Base-by-base conservation (phyloP, 2,797 vertebrate species). In the Malacoctenus gilli region DNA sequence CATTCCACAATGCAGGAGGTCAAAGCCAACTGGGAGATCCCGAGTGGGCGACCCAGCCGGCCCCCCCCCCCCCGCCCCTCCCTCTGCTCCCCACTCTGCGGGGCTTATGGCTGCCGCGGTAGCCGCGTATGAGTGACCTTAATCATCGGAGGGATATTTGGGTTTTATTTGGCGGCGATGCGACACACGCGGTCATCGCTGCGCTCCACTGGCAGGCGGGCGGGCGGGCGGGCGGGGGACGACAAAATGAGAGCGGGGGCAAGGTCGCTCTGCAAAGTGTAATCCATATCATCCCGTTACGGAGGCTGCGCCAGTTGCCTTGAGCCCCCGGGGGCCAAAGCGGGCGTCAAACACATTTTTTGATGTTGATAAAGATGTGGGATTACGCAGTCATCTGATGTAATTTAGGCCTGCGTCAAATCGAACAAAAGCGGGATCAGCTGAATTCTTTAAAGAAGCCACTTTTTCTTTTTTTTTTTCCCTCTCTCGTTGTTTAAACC, bases 131-230 rank as follows among this genome's bases (percentile, higher is more conserved):
- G 78, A 82, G 74, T 90, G 89, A 90, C 90, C 90, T 90, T 90
- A 91, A 90, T 90, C 88, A 90, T 88, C 84, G 68, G 77, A 77
- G 70, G 84, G 84, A 85, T 87, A 89, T 89, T 90, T 86, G 77
- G 79, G 72, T 80, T 87, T 87, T 87, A 83, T 84, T 85, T 70
- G 53, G 72, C 74, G 72, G 62, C 53, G 13, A 69, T 66, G 75
- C 37, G 10, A 73, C 67, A 31, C 65, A 77, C 11, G 59, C 60
- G 71, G 84, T 75, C 81, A 80, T 78, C 70, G 6, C 63, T 72
- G 66, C 16, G 57, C 79, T 85, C 63, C 61, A 85, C 80, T 82
- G 84, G 82, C 84, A 84, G 77, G 79, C 80, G 69, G n/a, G n/a
- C n/a, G n/a, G n/a, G n/a, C n/a, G n/a, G n/a, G n/a, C n/a, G n/a